A percentile compares a stretch with the other conserved stretches of the same genome.
Evolutionary conservation across 2,888 invertebrate species (phyloP).

Genomic region (Dugesia japonica): DNA sequence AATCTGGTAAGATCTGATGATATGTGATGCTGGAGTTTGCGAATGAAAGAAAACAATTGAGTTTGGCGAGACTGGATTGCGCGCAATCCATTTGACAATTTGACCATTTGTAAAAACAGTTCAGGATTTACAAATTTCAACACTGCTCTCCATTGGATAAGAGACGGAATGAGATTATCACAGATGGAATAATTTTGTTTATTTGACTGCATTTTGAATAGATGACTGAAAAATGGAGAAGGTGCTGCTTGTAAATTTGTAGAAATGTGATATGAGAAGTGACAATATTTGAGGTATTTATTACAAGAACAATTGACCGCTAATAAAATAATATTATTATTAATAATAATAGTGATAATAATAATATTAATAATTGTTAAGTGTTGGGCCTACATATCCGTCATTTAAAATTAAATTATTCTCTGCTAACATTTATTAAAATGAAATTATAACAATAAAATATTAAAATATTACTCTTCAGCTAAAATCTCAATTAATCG

Average conservation of each 20-base stretch:
- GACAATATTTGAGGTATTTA: not conserved
- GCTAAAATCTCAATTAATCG: too few relatives aligned
- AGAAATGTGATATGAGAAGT: not conserved
- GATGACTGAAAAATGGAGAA: not conserved
- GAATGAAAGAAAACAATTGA: not conserved
- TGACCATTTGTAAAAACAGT: not conserved
- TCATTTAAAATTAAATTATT: too few relatives aligned
- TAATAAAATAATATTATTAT: too few relatives aligned
- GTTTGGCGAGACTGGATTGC: not conserved
- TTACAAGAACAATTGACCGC: not conserved
- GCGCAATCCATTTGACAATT: not conserved
- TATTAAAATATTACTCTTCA: too few relatives aligned
- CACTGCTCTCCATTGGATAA: not conserved
- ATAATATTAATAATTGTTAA: too few relatives aligned
- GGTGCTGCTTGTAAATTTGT: not conserved
- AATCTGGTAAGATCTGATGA: not conserved
- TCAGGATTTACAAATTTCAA: not conserved
- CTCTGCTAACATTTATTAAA: too few relatives aligned
- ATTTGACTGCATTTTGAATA: not conserved
- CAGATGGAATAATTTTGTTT: not conserved
- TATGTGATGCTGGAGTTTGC: not conserved
- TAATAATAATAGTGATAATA: too few relatives aligned
- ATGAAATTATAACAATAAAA: too few relatives aligned
- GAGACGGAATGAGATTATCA: not conserved
- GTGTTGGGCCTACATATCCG: too few relatives aligned